Conservation (phyloP, 2,113 vertebrate genomes). For the Hemiscyllium ocellatum region DNA sequence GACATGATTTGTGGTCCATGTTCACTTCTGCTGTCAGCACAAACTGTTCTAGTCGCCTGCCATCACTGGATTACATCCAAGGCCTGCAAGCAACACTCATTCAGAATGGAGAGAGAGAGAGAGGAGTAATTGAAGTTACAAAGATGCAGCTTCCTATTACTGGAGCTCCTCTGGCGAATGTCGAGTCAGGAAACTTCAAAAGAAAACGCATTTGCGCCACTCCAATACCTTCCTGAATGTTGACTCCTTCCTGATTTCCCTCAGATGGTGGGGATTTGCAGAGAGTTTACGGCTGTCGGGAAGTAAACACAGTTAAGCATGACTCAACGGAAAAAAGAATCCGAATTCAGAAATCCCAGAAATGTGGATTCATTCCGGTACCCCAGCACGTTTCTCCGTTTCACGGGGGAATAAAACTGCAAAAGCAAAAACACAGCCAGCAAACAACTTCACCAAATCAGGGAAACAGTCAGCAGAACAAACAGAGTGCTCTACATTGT, state of each 20-base stretch:
- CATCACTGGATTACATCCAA: conserved; percentile 24
- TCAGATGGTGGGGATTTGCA: too few species aligned
- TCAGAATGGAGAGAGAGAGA: neutral
- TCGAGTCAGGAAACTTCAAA: conserved; percentile 46
- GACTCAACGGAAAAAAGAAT: neutral
- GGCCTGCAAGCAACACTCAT: conserved; percentile 30
- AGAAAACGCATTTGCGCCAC: conserved; percentile 43
- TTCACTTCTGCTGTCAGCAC: conserved; percentile 18
- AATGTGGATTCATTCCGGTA: neutral
- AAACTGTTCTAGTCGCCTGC: conserved; percentile 34
- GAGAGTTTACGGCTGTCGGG: neutral
- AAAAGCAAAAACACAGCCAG: neutral
- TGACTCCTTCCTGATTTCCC: neutral
- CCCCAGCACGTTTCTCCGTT: neutral
- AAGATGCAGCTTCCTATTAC: neutral
- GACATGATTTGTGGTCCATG: neutral
- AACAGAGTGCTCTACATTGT: neutral
- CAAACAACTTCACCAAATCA: neutral
- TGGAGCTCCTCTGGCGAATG: conserved; percentile 43
- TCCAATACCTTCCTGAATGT: neutral
- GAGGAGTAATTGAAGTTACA: conserved; percentile 40
- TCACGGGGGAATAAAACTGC: neutral
- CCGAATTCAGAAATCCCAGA: neutral
- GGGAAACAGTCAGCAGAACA: neutral
- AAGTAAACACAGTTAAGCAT: too few species aligned